Conservation (phyloP, 2,888 invertebrate genomes). For the Entomobrya multifasciata region DNA sequence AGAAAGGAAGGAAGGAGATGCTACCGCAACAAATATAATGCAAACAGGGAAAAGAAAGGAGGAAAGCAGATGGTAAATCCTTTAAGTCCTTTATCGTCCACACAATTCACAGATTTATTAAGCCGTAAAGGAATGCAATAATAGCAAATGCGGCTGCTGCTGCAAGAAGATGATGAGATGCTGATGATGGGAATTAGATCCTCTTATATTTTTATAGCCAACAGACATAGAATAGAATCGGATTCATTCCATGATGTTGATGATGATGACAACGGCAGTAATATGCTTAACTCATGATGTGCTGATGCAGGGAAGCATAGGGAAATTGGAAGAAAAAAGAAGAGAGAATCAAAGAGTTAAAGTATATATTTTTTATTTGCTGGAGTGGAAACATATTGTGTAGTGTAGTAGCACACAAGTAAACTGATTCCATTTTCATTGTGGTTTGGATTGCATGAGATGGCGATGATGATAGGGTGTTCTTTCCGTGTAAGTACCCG, state of each 20-base stretch:
- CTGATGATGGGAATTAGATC: slow-evolving; percentile 35
- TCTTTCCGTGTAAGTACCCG: neutral
- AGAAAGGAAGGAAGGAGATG: no score
- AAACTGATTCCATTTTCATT: slow-evolving; percentile 9
- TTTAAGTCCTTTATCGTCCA: slow-evolving; percentile 69
- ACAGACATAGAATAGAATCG: neutral
- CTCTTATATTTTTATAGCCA: neutral
- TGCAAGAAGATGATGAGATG: neutral
- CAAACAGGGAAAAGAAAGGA: neutral
- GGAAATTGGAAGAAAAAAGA: neutral
- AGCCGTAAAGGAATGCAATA: slow-evolving; percentile 62
- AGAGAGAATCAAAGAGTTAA: neutral
- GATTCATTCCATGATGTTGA: neutral
- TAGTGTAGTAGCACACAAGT: neutral
- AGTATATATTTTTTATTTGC: neutral
- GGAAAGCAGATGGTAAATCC: slow-evolving; percentile 54
- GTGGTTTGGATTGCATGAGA: neutral
- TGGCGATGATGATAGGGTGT: neutral
- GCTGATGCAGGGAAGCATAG: no score
- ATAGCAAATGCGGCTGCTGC: neutral
- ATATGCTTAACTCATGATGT: neutral
- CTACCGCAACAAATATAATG: no score
- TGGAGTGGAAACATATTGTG: neutral
- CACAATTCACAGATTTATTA: slow-evolving; percentile 70
- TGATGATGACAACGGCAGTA: slow-evolving; percentile 32